Conservation (phyloP, 2,888 invertebrate genomes). For the Girardia tigrina region DNA sequence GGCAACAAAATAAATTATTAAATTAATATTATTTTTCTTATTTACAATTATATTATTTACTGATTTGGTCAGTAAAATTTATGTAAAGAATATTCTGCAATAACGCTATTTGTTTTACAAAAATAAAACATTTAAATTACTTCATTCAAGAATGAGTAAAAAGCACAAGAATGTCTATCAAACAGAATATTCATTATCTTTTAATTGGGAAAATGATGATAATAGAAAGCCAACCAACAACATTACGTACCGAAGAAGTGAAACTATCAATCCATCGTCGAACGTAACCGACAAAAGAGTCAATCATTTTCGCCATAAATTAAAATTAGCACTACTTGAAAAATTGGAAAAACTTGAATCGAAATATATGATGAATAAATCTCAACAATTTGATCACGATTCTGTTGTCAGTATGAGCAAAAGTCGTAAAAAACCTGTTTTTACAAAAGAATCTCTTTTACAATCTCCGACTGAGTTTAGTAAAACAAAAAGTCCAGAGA, state of each 20-base stretch:
- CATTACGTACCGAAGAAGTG: not conserved
- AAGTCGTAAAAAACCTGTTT: not conserved
- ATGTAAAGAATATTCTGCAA: no score
- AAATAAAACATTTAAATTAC: not conserved
- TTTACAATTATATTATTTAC: not conserved
- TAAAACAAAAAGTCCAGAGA: no score
- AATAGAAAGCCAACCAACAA: not conserved
- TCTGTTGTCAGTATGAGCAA: not conserved
- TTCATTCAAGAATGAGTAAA: not conserved
- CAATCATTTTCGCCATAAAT: not conserved
- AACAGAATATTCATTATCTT: conserved; percentile 14
- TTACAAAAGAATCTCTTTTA: not conserved
- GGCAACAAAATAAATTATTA: not conserved
- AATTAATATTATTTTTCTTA: not conserved
- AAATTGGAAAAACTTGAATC: conserved; percentile 3
- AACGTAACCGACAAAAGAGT: not conserved
- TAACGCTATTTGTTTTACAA: no score
- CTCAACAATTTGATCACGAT: not conserved
- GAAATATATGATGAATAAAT: not conserved
- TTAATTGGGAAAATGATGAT: not conserved
- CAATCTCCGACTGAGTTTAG: not conserved
- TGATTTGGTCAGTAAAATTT: not conserved
- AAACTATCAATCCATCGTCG: not conserved
- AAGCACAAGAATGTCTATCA: not conserved
- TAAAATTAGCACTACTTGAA: conserved; percentile 1